Evolutionary conservation across 1,140 invertebrate genomes (phyloP), one percentile per base, ranked within the genome.

Genomic region (Drosophila pseudoananassae): DNA sequence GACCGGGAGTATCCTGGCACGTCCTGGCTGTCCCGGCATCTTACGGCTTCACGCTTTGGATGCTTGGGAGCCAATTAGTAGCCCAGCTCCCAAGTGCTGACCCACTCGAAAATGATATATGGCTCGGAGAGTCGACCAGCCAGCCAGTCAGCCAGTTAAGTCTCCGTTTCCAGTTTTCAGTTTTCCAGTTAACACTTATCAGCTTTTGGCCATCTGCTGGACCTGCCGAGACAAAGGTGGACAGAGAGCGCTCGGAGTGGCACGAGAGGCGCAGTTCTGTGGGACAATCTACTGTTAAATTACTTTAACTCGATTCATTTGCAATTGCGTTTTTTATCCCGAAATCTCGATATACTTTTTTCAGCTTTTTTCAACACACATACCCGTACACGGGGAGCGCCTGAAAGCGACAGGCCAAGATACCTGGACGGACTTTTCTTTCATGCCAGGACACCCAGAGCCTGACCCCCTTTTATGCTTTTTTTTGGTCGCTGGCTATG

Each of bases 241-340:
- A 12, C 4, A n/a, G 5, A 17, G 12, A 3, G 23, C 6, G 0
- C 17, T 2, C 46, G 38, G 12, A 20, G 31, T 8, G 59, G 29
- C 14, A 25, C 5, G 6, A 27, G 25, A 5, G 25, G 25, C 6
- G 25, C 25, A 27, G 45, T 15, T 20, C 4, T n/a, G 14, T 14
- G 38, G 51, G 74, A 69, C 82, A 87, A 81, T 87, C 78, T 78
- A 82, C 65, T 76, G 64, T 68, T 76, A 82, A 88, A 87, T 88
- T 87, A 82, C 78, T 82, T 82, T 71, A 87, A 87, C 78, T 88
- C 75, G 65, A 85, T 87, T 85, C 82, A 78, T 87, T 78, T 87
- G 74, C 83, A 87, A 87, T 87, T 88, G 78, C 29, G 54, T 54
- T 74, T 60, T 43, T 61, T 29, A 58, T 49, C 52, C 63, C 14